Evolutionary conservation across 2,888 invertebrate species (phyloP).

Genomic region (Colostygia pectinataria): DNA sequence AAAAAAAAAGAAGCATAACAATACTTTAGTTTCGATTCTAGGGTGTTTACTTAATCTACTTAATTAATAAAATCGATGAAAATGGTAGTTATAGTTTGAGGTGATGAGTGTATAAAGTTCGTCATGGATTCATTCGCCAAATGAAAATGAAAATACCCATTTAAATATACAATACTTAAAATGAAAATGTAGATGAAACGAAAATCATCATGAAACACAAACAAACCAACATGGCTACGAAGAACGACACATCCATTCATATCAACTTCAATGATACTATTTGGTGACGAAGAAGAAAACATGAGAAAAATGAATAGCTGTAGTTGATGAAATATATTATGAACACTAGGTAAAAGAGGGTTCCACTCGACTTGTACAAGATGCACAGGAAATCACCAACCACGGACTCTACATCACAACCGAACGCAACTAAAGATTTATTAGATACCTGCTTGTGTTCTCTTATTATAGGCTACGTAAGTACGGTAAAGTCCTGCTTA

Average conservation of each 20-base stretch:
- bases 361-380: constrained; percentile 21
- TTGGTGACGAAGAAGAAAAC: constrained; percentile 17
- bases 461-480: constrained; percentile 76
- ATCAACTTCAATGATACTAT: constrained; percentile 9
- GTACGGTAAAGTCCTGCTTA: constrained; percentile 77
- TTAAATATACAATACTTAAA: not conserved
- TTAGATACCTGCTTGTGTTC: constrained; percentile 61
- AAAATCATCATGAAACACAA: constrained; percentile 15
- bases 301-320: constrained; percentile 9
- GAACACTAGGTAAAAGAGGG: constrained; percentile 16
- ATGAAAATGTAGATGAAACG: constrained; percentile 15
- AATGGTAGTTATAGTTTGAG: no score
- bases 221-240: constrained; percentile 11
- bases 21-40: no score
- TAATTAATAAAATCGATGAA: no score
- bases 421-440: constrained; percentile 27
- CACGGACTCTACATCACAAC: constrained; percentile 33
- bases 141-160: constrained; percentile 1
- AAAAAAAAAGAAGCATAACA: no score
- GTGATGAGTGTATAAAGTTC: no score
- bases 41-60: no score
- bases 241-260: constrained; percentile 6
- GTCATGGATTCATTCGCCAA: no score
- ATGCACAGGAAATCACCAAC: constrained; percentile 24
- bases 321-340: constrained; percentile 12